phyloP scores from a whole-genome alignment of 2,888 invertebrate genomes.

The Latheticus oryzae region DNA sequence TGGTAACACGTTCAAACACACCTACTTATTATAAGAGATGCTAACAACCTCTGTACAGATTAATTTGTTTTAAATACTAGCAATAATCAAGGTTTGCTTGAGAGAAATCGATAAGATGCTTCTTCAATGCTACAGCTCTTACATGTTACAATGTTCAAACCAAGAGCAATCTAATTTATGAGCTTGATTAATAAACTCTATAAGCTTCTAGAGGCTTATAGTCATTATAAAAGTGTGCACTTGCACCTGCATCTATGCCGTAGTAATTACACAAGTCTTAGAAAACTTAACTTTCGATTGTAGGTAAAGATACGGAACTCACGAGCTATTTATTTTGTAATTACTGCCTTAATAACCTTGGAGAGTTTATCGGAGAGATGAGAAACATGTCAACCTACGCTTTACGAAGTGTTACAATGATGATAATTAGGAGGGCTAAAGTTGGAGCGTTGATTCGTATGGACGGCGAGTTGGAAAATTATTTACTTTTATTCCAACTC shows the following conservation, averaged over 20 bases:
- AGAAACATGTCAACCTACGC: slow-evolving; percentile 10
- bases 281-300: slow-evolving; percentile 19
- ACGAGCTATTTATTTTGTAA: slow-evolving; percentile 24
- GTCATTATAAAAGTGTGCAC: slow-evolving; percentile 23
- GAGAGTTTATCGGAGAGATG: slow-evolving; percentile 16
- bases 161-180: slow-evolving; percentile 11
- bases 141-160: slow-evolving; percentile 7
- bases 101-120: slow-evolving; percentile 27
- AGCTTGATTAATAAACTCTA: slow-evolving; percentile 20
- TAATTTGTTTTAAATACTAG: slow-evolving; percentile 21
- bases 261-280: slow-evolving; percentile 30
- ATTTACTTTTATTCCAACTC: slow-evolving; percentile 13
- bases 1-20: slow-evolving; percentile 14
- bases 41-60: slow-evolving; percentile 24
- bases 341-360: slow-evolving; percentile 23
- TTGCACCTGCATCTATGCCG: slow-evolving; percentile 36
- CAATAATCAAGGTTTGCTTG: slow-evolving; percentile 12
- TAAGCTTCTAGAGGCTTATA: slow-evolving; percentile 22
- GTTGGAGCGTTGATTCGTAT: not conserved
- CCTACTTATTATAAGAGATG: slow-evolving; percentile 22
- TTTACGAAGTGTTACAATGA: slow-evolving; percentile 8
- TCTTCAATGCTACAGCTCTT: slow-evolving; percentile 23
- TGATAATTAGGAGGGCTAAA: slow-evolving; percentile 5
- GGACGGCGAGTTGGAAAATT: too few relatives aligned
- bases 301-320: slow-evolving; percentile 13